A percentile compares a stretch with the other conserved stretches of the same genome.
phyloP scores from a whole-genome alignment of 2,113 vertebrate species.

The Sceloporus tristichus region DNA sequence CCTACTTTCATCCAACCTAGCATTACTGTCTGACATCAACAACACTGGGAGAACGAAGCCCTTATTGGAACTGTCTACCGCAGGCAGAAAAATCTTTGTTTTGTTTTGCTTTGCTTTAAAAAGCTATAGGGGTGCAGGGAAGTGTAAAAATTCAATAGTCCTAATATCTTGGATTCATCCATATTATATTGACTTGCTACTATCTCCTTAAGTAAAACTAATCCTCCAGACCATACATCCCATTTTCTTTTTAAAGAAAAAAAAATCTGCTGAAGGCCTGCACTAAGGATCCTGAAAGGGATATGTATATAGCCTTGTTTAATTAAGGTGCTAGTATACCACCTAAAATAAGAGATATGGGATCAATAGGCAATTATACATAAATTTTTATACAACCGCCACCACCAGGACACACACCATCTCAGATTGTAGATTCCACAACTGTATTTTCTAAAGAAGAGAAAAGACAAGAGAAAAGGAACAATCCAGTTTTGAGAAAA shows the following conservation, averaged over 20 bases:
- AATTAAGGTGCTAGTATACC: background rate
- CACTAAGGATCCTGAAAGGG: background rate
- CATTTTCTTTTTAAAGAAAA: background rate
- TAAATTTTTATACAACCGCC: too few species aligned
- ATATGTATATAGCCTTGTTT: background rate
- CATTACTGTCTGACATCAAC: slow-evolving; percentile 20
- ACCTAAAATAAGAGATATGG: background rate
- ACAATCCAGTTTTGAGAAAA: background rate
- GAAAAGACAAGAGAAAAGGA: background rate
- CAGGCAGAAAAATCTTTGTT: slow-evolving; percentile 45
- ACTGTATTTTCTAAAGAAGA: background rate
- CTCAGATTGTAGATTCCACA: background rate
- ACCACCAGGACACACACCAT: background rate
- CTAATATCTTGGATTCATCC: background rate
- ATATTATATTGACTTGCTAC: background rate
- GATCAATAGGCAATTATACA: too few species aligned
- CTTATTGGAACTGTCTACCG: background rate
- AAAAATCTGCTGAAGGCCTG: background rate
- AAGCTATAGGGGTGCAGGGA: slow-evolving; percentile 37
- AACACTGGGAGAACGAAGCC: background rate
- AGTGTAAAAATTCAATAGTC: slow-evolving; percentile 8
- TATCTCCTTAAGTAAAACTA: background rate
- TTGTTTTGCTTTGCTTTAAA: background rate
- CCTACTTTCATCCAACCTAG: slow-evolving; percentile 43
- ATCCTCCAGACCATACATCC: too few species aligned